phyloP scores from a whole-genome alignment of 2,888 invertebrate species.

The Xanthorhoe spadicearia region DNA sequence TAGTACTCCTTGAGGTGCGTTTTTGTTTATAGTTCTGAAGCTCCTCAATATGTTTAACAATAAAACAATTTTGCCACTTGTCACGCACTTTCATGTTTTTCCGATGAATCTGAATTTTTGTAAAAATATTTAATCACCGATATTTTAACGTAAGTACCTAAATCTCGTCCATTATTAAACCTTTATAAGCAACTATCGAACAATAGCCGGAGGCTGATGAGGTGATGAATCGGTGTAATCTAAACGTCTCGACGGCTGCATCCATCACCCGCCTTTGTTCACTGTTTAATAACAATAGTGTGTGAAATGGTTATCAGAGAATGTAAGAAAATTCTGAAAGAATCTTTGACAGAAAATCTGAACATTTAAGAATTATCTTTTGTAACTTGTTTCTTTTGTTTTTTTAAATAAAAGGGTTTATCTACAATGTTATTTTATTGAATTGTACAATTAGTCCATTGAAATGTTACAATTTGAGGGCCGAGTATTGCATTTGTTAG shows the following conservation, averaged over 20 bases:
- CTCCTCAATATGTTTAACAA: too few species aligned
- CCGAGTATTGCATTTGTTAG: too few species aligned
- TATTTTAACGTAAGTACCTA: neutral
- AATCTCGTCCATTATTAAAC: neutral
- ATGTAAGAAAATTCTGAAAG: neutral
- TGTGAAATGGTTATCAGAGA: neutral
- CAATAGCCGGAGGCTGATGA: conserved; percentile 29
- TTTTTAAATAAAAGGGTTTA: too few species aligned
- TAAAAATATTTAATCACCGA: neutral
- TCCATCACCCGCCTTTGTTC: conserved; percentile 36
- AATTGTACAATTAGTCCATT: too few species aligned
- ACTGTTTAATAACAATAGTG: conserved; percentile 2
- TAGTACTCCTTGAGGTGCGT: too few species aligned
- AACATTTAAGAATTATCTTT: neutral
- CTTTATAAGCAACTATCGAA: conserved; percentile 13
- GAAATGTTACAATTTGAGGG: too few species aligned
- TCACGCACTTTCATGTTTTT: too few species aligned
- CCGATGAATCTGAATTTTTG: neutral
- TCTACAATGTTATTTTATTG: too few species aligned
- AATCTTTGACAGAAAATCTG: neutral
- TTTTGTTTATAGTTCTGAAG: too few species aligned
- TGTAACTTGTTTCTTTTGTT: neutral
- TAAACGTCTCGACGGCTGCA: conserved; percentile 37
- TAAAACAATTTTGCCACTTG: too few species aligned
- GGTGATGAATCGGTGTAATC: conserved; percentile 46